Base-by-base conservation (phyloP, 2,113 vertebrate species). In the Castor canadensis region DNA sequence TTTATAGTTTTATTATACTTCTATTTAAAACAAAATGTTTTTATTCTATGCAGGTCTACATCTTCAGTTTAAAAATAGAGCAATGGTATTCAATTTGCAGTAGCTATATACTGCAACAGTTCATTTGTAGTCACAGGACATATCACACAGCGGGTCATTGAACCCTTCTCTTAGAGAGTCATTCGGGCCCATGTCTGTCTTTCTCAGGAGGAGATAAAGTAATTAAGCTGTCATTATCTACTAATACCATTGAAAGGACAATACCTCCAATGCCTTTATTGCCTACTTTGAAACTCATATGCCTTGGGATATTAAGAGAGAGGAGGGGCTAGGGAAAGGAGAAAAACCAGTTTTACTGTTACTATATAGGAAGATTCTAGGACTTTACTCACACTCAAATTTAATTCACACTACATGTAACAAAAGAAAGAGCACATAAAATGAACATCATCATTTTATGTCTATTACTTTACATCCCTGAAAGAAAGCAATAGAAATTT, bases 1-100 rank as follows among this genome's bases (percentile, higher is more conserved):
- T 81, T 90, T 90, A 81, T 89, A 43, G 1, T 62, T 96, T 89
- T 91, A 79, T 85, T 72, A 85, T 12, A 94, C 43, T 95, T 15
- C 47, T 62, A 89, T 43, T 87, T 96, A 80, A 92, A 96, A 35
- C 16, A 47, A 6, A 90, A 75, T 43, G 56, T 67, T 16, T 43
- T 83, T 89, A 49, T 20, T 83, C 9, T 93, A 30, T 43, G 4
- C 19, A 43, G 13, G 16, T 80, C n/a, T 94, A 26, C 13, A 67
- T 8, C 60, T 75, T 94, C 35, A 71, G 24, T 91, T 93, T 75
- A 49, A 56, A 56, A 76, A 80, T 24, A 45, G 40, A 80, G 62
- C 15, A 89, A 60, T 2, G 17, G 60, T 81, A 94, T 52, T 95
- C 64, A 58, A 24, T 83, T 67, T 84, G 64, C 94, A 73, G 38